phyloP scores from a whole-genome alignment of 2,888 invertebrate genomes.

The Yponomeuta plumbellus region DNA sequence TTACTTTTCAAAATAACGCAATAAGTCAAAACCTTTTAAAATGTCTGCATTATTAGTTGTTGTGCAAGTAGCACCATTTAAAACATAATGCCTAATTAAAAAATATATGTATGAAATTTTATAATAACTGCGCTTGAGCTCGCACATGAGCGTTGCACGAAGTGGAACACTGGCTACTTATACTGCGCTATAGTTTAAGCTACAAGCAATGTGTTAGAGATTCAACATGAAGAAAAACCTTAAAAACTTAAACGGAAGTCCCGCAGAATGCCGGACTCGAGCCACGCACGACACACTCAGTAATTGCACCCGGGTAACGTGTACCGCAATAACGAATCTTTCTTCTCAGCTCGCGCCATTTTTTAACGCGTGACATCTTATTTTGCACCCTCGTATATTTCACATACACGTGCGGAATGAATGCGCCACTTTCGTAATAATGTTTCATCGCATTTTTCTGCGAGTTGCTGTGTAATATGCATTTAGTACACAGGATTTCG shows the following conservation, averaged over 20 bases:
- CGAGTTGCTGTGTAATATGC: neutral
- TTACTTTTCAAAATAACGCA: no score
- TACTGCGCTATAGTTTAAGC: no score
- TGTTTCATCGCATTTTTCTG: slow-evolving; percentile 27
- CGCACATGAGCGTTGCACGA: no score
- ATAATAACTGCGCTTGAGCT: no score
- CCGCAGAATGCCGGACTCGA: neutral
- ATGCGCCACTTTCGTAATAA: slow-evolving; percentile 30
- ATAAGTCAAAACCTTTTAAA: no score
- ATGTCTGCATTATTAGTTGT: no score
- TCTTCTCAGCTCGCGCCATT: slow-evolving; percentile 41
- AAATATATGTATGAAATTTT: no score
- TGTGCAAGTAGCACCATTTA: no score
- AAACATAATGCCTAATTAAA: no score
- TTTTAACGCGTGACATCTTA: slow-evolving; percentile 57
- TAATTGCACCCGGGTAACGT: slow-evolving; percentile 42
- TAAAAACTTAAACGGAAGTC: neutral
- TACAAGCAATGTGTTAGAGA: neutral
- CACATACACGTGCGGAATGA: slow-evolving; percentile 35
- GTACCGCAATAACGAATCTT: slow-evolving; percentile 51
- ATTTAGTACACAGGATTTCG: slow-evolving; percentile 4
- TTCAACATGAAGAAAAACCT: neutral
- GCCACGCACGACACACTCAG: slow-evolving; percentile 28
- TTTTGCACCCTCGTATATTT: slow-evolving; percentile 48
- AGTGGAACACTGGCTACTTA: no score